Evolutionary conservation across 2,113 vertebrate species (phyloP).

Genomic region (Hippocampus barbouri): DNA sequence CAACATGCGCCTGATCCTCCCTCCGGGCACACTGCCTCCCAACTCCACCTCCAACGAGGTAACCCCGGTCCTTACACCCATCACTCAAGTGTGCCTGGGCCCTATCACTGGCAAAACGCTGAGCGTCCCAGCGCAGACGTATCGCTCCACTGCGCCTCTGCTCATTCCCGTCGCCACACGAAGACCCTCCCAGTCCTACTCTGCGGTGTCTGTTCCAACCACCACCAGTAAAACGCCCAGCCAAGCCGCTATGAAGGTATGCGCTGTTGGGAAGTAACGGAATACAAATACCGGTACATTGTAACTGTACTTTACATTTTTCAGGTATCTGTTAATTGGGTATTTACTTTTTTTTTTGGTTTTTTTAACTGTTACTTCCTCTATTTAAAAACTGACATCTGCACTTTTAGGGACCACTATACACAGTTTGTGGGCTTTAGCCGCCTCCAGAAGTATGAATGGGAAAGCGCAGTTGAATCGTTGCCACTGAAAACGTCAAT

Average conservation of each 20-base stretch:
- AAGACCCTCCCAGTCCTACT: slow-evolving; percentile 14
- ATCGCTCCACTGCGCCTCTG: slow-evolving; percentile 28
- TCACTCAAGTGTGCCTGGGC: slow-evolving; percentile 15
- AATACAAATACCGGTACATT: neutral
- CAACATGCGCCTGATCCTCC: slow-evolving; percentile 71
- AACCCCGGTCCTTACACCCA: slow-evolving; percentile 44
- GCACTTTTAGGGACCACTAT: no score
- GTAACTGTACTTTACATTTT: no score
- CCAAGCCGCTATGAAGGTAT: slow-evolving; percentile 49
- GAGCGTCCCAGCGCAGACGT: slow-evolving; percentile 14
- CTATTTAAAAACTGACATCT: no score
- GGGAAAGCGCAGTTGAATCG: neutral
- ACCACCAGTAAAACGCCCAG: neutral
- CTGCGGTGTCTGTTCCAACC: neutral
- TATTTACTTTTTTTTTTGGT: neutral
- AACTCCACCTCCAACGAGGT: slow-evolving; percentile 30
- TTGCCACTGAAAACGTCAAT: neutral
- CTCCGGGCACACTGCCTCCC: slow-evolving; percentile 54
- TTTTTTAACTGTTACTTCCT: neutral
- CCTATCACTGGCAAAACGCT: neutral
- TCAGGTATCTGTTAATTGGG: no score
- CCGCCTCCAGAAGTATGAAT: neutral
- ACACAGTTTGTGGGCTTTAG: no score
- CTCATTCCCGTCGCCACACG: slow-evolving; percentile 37
- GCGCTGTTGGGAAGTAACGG: neutral